Conservation (phyloP, 1,140 invertebrate genomes). For the Drosophila busckii region DNA sequence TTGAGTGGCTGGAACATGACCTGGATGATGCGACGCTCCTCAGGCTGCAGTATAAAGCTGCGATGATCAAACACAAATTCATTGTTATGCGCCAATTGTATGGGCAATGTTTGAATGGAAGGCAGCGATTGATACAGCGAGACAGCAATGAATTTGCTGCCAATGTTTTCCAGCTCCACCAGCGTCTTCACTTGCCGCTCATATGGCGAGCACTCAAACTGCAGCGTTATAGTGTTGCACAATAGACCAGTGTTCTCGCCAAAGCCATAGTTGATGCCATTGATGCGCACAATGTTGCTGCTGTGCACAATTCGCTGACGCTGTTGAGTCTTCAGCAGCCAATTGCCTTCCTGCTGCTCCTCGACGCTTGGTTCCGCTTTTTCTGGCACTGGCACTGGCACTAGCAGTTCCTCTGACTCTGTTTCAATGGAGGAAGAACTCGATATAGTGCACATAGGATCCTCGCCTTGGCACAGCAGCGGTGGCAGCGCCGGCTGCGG, state of each 20-base stretch:
- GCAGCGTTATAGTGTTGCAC: neutral
- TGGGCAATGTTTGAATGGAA: too few species aligned
- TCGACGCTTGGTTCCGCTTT: too few species aligned
- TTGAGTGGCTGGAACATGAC: slow-evolving; percentile 39
- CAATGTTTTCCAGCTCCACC: slow-evolving; percentile 40
- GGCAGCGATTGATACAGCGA: too few species aligned
- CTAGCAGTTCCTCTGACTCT: too few species aligned
- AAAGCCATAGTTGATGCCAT: slow-evolving; percentile 29
- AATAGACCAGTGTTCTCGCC: neutral
- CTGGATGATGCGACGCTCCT: slow-evolving; percentile 19
- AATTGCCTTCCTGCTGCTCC: too few species aligned
- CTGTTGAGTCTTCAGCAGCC: too few species aligned
- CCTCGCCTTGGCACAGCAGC: too few species aligned
- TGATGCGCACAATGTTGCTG: slow-evolving; percentile 28
- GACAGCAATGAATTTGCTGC: slow-evolving; percentile 14
- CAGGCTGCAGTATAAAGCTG: slow-evolving; percentile 29
- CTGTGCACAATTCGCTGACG: too few species aligned
- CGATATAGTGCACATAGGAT: too few species aligned
- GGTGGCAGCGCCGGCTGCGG: too few species aligned
- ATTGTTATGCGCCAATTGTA: slow-evolving; percentile 8
- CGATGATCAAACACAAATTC: slow-evolving; percentile 41
- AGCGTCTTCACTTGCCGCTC: slow-evolving; percentile 40
- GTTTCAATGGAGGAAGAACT: too few species aligned
- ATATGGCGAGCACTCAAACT: slow-evolving; percentile 46
- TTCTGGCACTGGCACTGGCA: too few species aligned